Evolutionary conservation across 2,113 vertebrate genomes (phyloP), one percentile per base, ranked within the genome.

Genomic region (Spheniscus mendiculus): DNA sequence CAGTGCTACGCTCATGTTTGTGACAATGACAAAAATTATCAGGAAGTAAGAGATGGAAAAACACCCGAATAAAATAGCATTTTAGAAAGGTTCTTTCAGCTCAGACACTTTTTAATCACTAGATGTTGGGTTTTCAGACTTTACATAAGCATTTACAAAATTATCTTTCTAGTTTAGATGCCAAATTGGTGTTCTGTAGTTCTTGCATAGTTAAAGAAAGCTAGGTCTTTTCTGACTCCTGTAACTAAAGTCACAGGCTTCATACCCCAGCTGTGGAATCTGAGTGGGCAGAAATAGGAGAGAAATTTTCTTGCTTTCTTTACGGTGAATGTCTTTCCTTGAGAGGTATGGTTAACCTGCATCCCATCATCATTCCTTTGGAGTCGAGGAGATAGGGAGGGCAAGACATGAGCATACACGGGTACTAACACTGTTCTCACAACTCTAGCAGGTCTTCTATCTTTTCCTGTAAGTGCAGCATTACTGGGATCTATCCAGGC

Each of bases 331-430:
- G 55, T 23, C 29, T 53, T 71, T 42, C 22, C 73, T 65, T 59
- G 52, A 69, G 66, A 45, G 62, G 22, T 79, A 3, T 1, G 3
- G 23, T 74, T 74, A 27, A 61, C 84, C 40, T 87, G 55, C 29
- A 79, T 89, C 30, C 45, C 15, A 7, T 32, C 65, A 9, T 38
- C 44, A 15, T 70, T 76, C 13, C 23, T 52, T 42, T 63, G 62
- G n/a, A 87, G 3, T 10, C 5, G 1, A 11, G 49, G 20, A 22
- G 16, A 59, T 44, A 18, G 81, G 52, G 59, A n/a, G 29, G 5
- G 9, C 26, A 30, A 29, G 50, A 38, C 4, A 3, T 6, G 27
- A 78, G 55, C 42, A 3, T 14, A 8, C 2, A 0, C 15, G 27
- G 20, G 23, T 83, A 22, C 66, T 40, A 10, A 44, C 44, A 32